A percentile compares a stretch with the other conserved stretches of the same genome.
phyloP scores from a whole-genome alignment of 2,797 vertebrate species.

The Rhincodon typus region DNA sequence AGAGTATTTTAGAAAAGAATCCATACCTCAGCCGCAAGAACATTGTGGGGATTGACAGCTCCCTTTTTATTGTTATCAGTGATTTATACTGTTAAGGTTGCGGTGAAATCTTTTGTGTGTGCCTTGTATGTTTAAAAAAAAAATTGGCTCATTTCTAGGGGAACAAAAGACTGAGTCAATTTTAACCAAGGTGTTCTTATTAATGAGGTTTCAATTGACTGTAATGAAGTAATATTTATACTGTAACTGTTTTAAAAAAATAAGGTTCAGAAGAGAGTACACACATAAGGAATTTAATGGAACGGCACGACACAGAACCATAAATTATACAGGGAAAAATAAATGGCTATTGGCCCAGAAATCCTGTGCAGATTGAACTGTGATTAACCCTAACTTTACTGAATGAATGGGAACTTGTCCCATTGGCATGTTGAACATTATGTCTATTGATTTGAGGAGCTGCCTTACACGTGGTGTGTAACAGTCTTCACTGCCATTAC shows the following conservation, averaged over 20 bases:
- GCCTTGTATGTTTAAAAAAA: neutral
- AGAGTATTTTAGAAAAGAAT: neutral
- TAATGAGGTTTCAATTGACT: constrained; percentile 33
- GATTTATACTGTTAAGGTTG: neutral
- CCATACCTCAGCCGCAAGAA: neutral
- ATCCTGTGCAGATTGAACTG: constrained; percentile 31
- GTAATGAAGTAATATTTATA: constrained; percentile 35
- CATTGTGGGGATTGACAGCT: neutral
- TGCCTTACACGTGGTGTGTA: neutral
- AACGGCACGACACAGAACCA: constrained; percentile 26
- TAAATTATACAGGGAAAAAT: constrained; percentile 36
- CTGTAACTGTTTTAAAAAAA: constrained; percentile 32
- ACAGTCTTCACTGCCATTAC: neutral
- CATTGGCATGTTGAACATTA: constrained; percentile 20
- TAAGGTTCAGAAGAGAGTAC: constrained; percentile 34
- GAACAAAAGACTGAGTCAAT: constrained; percentile 29
- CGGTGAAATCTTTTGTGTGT: neutral
- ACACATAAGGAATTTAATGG: constrained; percentile 31
- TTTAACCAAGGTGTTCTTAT: constrained; percentile 33
- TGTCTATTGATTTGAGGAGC: constrained; percentile 16
- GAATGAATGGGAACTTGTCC: constrained; percentile 30
- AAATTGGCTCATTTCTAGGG: neutral
- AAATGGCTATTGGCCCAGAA: constrained; percentile 31
- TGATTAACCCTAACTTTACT: constrained; percentile 34
- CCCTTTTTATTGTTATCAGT: neutral